Evolutionary conservation across 1,140 invertebrate species (phyloP).

Genomic region (Euwallacea fornicatus): DNA sequence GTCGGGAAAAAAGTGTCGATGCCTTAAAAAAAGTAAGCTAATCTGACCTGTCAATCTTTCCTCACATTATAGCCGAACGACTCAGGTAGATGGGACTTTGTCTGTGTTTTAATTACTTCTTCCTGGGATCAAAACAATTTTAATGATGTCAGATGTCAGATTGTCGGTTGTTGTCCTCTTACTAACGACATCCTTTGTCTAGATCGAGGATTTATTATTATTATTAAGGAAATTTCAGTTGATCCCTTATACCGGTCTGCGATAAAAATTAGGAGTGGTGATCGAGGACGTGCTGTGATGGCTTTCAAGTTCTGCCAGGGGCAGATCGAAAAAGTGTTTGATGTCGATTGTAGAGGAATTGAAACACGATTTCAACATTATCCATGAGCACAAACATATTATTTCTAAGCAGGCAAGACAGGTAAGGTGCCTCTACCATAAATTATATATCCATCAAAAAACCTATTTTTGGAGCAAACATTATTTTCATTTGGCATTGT

Average conservation of each 20-base stretch:
- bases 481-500: constrained; percentile 33
- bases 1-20: constrained; percentile 33
- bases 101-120: constrained; percentile 28
- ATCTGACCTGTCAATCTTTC: constrained; percentile 34
- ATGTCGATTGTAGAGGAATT: not conserved
- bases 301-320: no score
- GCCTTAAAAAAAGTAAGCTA: constrained; percentile 26
- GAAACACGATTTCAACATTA: not conserved
- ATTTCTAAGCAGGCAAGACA: not conserved
- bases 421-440: constrained; percentile 9
- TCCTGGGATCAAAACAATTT: constrained; percentile 32
- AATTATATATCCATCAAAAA: constrained; percentile 31
- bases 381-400: not conserved
- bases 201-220: not conserved
- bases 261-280: not conserved
- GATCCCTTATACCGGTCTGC: not conserved
- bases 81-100: constrained; percentile 26
- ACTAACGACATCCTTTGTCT: constrained; percentile 4
- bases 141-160: constrained; percentile 30
- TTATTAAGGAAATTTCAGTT: constrained; percentile 3
- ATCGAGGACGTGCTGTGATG: no score
- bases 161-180: constrained; percentile 20
- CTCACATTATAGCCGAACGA: constrained; percentile 25
- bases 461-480: constrained; percentile 33
- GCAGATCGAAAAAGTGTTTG: no score